phyloP scores from a whole-genome alignment of 1,140 invertebrate species.

The Zaprionus ghesquierei region DNA sequence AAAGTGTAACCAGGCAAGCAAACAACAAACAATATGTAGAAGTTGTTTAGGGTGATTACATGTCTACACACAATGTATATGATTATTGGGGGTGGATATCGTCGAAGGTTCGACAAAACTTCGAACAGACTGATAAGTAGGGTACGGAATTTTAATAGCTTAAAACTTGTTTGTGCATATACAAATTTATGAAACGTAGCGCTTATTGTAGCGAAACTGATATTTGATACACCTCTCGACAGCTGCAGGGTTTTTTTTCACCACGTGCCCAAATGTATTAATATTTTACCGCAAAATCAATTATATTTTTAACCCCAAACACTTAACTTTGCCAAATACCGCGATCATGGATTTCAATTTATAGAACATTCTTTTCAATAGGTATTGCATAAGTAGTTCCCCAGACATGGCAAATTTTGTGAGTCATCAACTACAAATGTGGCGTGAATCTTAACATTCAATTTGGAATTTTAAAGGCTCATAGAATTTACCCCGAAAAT shows the following conservation, averaged over 20 bases:
- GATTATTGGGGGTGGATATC: slow-evolving; percentile 6
- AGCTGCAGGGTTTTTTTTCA: neutral
- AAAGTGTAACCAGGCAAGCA: slow-evolving; percentile 3
- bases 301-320: too few relatives aligned
- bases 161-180: neutral
- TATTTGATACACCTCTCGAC: neutral
- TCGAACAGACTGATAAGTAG: neutral
- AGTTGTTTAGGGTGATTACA: slow-evolving; percentile 7
- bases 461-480: too few relatives aligned
- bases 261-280: neutral
- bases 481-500: too few relatives aligned
- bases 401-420: too few relatives aligned
- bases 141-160: neutral
- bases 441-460: too few relatives aligned
- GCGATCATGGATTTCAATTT: neutral
- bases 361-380: too few relatives aligned
- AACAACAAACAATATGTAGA: slow-evolving; percentile 1
- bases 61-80: neutral
- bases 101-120: neutral
- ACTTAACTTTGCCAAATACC: too few relatives aligned
- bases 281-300: too few relatives aligned
- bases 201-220: neutral
- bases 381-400: too few relatives aligned
- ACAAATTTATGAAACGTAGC: neutral
- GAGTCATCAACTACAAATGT: too few relatives aligned